These are phyloP conservation scores for Colletes latitarsis DNA, from an alignment of 1,140 invertebrate genomes.

Conservation along the genomic window DNA sequence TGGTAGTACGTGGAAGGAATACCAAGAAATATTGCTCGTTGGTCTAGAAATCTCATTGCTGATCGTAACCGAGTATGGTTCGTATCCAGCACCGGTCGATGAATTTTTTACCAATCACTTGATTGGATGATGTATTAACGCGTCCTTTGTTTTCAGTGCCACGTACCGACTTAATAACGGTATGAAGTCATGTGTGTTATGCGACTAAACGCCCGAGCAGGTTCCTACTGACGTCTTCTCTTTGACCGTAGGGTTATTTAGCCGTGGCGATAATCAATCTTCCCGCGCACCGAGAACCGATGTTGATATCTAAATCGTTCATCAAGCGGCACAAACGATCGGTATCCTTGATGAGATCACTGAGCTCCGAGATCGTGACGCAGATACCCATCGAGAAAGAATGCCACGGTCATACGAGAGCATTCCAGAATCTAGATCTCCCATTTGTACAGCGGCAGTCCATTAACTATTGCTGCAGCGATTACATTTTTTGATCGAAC, in stretches of 20 bases:
- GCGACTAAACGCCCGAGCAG: constrained; percentile 32
- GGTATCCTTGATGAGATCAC: constrained; percentile 46
- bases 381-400: constrained; percentile 40
- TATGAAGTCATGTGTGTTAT: constrained; percentile 15
- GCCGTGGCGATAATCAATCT: constrained; percentile 55
- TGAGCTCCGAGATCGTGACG: constrained; percentile 27
- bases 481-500: constrained; percentile 35
- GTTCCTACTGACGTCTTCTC: constrained; percentile 39
- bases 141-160: constrained; percentile 17
- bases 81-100: neutral
- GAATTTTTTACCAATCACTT: constrained; percentile 42
- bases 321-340: constrained; percentile 35
- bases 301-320: constrained; percentile 59
- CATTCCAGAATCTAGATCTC: constrained; percentile 54
- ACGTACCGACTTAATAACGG: constrained; percentile 17
- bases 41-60: constrained; percentile 50
- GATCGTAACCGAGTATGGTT: constrained; percentile 1
- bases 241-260: constrained; percentile 48
- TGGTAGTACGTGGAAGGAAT: constrained; percentile 32
- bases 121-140: constrained; percentile 40
- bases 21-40: constrained; percentile 48
- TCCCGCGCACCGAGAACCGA: constrained; percentile 39
- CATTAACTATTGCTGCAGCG: constrained; percentile 41
- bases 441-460: constrained; percentile 19
- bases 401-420: constrained; percentile 46